Base-by-base conservation (phyloP, 2,888 invertebrate species). In the Epistrophella euchroma region DNA sequence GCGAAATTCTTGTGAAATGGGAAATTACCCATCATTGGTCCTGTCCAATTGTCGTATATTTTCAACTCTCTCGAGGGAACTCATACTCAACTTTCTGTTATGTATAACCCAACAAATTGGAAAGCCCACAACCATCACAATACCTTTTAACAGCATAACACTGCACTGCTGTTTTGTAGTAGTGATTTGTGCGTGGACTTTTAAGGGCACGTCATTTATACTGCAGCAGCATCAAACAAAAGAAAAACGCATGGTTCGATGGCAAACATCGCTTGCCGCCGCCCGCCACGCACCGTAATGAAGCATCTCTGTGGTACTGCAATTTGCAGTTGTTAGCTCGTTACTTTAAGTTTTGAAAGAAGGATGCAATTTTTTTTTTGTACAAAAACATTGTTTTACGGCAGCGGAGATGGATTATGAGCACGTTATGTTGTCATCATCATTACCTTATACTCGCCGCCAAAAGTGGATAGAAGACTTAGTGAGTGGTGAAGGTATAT, bases 361-460 rank as follows among this genome's bases (percentile, higher is more conserved):
- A 68, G 66, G 64, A 77, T 28, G n/a, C 40, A 71, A 56, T 56
- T 32, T 50, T 13, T 47, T 40, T 10, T 43, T 13, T 47, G 58
- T 32, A 50, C 0, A 50, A 35, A 22, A 43, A 62, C 13, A 35
- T 37, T 22, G 52, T 15, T 52, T 37, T 52, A 47, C 17, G 32
- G 60, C 72, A 52, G 72, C 81, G 78, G 74, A 86, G 86, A 86
- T 86, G 86, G 86, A 86, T 86, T 86, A 86, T 86, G 86, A 82
- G 86, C 86, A 86, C 82, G 86, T 86, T 86, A 86, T 86, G 73
- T 74, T 86, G 82, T 86, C 86, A 86, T 86, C 78, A 86, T 86
- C 86, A 86, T 86, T 86, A 86, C 70, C 77, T 56, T 58, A 32
- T 32, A 37, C 45, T 22, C 19, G 37, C 45, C 72, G 45, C 50